These are phyloP conservation scores for Typhlichthys eigenmanni DNA, from an alignment of 2,797 vertebrate genomes.

Conservation along the genomic window DNA sequence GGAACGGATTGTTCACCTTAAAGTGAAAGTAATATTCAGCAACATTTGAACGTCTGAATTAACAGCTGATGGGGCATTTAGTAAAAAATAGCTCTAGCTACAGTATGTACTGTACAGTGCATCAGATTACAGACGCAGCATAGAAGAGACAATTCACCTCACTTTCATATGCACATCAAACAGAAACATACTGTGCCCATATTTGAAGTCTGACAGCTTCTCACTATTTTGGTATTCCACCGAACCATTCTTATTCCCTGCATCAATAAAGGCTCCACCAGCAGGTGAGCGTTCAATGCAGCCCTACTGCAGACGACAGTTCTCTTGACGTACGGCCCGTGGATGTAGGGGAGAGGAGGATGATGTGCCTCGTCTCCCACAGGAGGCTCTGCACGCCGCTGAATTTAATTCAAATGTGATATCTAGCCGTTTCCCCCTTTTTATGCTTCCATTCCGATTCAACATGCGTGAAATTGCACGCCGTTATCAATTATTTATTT, in stretches of 20 bases:
- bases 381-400: constrained; percentile 70
- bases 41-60: constrained; percentile 1
- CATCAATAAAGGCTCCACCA: constrained; percentile 42
- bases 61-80: not conserved
- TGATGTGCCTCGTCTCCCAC: constrained; percentile 69
- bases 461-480: constrained; percentile 74
- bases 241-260: constrained; percentile 22
- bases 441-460: constrained; percentile 69
- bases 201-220: constrained; percentile 26
- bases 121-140: not conserved
- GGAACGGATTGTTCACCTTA: not conserved
- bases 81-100: not conserved
- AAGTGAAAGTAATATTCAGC: constrained; percentile 4
- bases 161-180: constrained; percentile 47
- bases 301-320: constrained; percentile 31
- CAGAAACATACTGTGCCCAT: constrained; percentile 22
- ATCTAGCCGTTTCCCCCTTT: constrained; percentile 62
- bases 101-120: constrained; percentile 2
- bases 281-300: constrained; percentile 29
- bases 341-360: constrained; percentile 59
- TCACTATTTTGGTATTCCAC: constrained; percentile 29
- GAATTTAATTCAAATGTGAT: constrained; percentile 81
- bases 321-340: not conserved
- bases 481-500: constrained; percentile 79
- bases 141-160: constrained; percentile 3